Conservation (phyloP, 2,113 vertebrate genomes). For the Astur gentilis region DNA sequence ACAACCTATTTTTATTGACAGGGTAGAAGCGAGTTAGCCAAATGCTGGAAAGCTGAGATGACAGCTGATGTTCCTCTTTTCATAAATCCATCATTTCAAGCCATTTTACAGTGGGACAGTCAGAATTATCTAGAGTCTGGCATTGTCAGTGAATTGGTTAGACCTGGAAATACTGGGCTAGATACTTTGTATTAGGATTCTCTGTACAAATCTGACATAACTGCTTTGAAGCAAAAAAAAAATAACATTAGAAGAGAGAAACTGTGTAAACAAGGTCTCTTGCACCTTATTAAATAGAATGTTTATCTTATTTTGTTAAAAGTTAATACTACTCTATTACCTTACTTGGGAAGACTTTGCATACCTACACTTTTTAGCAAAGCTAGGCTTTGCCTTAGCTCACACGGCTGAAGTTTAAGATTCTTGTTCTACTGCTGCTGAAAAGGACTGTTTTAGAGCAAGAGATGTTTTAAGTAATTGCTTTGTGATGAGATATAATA, state of each 20-base stretch:
- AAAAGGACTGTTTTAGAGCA: background rate
- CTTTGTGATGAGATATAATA: background rate
- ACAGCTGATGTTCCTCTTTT: conserved; percentile 18
- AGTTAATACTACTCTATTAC: background rate
- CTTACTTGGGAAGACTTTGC: background rate
- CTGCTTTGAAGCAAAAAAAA: background rate
- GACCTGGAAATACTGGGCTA: background rate
- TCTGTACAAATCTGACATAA: background rate
- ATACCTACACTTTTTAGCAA: background rate
- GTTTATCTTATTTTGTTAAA: background rate
- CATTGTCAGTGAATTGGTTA: background rate
- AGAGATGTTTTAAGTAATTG: background rate
- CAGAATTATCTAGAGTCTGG: background rate
- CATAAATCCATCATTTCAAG: background rate
- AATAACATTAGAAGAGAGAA: background rate
- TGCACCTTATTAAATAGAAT: background rate
- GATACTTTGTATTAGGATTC: background rate
- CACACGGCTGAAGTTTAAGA: background rate
- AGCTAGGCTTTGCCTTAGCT: background rate
- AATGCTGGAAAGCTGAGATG: background rate
- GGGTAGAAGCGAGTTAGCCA: background rate
- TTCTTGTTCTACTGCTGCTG: background rate
- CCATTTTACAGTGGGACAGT: background rate
- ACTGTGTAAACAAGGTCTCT: background rate
- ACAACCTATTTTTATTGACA: conserved; percentile 20